Conservation (phyloP, 2,113 vertebrate genomes). For the Heterotilapia buettikoferi region DNA sequence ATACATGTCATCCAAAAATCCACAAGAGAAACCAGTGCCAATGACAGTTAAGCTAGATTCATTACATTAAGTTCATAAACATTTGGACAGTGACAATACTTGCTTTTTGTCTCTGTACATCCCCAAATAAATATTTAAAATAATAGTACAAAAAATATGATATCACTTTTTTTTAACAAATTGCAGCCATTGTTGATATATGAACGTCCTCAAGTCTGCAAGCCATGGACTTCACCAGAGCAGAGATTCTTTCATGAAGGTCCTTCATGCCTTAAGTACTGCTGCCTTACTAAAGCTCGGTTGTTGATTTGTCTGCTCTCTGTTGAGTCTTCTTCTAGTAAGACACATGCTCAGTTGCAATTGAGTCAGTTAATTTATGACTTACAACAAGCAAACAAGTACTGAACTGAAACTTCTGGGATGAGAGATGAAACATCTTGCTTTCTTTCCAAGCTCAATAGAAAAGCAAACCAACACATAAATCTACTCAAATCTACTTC, state of each 20-base stretch:
- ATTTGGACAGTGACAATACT: no score
- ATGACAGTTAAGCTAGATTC: no score
- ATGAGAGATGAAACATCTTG: background rate
- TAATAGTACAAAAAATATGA: no score
- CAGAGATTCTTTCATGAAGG: background rate
- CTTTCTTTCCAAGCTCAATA: background rate
- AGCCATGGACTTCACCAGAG: background rate
- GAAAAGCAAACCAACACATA: background rate
- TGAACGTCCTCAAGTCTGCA: background rate
- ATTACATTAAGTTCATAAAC: no score
- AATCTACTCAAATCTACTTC: background rate
- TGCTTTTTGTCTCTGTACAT: no score
- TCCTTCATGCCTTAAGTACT: background rate
- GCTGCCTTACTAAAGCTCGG: background rate
- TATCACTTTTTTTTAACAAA: no score
- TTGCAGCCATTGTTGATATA: background rate
- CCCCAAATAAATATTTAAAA: no score
- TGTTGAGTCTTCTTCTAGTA: background rate
- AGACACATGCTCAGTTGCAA: background rate
- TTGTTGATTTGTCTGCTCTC: rapidly evolving
- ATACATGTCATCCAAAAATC: no score
- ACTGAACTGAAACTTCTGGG: background rate
- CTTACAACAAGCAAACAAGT: background rate
- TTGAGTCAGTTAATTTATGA: background rate
- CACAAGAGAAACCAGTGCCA: no score